A percentile compares a stretch with the other conserved stretches of the same genome.
These are phyloP conservation scores for Heterohyrax brucei DNA, from an alignment of 2,797 vertebrate genomes.

Conservation along the genomic window DNA sequence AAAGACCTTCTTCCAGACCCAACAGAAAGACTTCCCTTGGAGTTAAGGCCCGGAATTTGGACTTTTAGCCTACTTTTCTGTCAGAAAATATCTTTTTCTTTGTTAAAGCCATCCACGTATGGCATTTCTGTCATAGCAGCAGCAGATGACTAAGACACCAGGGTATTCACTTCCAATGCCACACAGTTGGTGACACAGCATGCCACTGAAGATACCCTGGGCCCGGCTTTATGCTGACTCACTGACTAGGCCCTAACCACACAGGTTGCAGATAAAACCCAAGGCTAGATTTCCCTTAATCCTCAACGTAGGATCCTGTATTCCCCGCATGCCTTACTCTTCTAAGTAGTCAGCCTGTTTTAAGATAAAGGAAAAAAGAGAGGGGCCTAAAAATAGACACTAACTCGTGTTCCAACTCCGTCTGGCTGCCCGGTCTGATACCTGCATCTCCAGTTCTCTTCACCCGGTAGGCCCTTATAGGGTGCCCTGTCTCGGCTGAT, in stretches of 20 bases:
- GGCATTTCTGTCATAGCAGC: too few species aligned
- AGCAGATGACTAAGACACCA: too few species aligned
- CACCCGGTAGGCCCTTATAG: not conserved
- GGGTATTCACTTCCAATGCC: constrained; percentile 19
- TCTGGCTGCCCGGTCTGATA: not conserved
- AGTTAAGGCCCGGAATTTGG: too few species aligned
- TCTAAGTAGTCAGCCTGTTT: constrained; percentile 12
- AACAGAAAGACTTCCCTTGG: too few species aligned
- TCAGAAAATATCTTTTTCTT: too few species aligned
- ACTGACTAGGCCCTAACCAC: constrained; percentile 62
- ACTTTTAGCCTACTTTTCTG: too few species aligned
- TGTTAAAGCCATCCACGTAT: too few species aligned
- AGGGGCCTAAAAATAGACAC: not conserved
- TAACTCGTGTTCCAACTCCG: constrained; percentile 16
- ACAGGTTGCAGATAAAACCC: constrained; percentile 57
- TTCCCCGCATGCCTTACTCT: not conserved
- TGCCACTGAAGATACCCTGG: not conserved
- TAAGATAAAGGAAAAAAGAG: constrained; percentile 38
- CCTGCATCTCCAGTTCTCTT: not conserved
- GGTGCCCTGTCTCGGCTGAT: constrained; percentile 66
- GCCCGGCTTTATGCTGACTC: constrained; percentile 64
- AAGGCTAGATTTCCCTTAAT: constrained; percentile 14
- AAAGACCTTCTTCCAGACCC: too few species aligned
- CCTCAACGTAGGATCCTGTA: constrained; percentile 24
- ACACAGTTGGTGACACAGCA: not conserved